Percentiles rank a stretch among this genome's conserved stretches.
phyloP scores from a whole-genome alignment of 2,888 invertebrate genomes.

The Pecten maximus region DNA sequence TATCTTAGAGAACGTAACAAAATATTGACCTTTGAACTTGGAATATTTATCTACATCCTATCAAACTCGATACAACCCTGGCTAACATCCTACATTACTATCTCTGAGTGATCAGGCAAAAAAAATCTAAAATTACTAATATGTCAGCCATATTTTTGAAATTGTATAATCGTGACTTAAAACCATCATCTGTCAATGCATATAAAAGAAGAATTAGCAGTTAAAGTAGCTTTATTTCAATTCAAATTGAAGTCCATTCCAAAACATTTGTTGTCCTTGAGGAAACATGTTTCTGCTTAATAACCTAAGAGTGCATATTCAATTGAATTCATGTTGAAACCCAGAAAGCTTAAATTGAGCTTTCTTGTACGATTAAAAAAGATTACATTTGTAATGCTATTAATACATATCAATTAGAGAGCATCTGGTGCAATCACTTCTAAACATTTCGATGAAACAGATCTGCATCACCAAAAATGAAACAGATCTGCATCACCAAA shows the following conservation, averaged over 20 bases:
- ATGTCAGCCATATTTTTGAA: neutral
- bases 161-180: neutral
- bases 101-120: too few relatives aligned
- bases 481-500: neutral
- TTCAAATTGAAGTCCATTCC: neutral
- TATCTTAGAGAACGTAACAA: neutral
- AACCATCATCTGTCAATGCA: neutral
- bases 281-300: neutral
- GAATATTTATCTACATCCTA: too few relatives aligned
- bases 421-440: neutral
- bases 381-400: neutral
- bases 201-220: neutral
- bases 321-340: neutral
- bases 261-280: neutral
- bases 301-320: neutral
- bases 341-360: neutral
- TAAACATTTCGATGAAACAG: neutral
- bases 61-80: too few relatives aligned
- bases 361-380: neutral
- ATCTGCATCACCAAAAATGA: neutral
- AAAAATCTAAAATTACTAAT: too few relatives aligned
- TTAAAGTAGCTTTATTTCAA: neutral
- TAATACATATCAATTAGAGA: neutral
- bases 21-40: too few relatives aligned
- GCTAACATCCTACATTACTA: too few relatives aligned